Evolutionary conservation across 2,797 vertebrate species (phyloP).

Genomic region (Dendrocincla fuliginosa): DNA sequence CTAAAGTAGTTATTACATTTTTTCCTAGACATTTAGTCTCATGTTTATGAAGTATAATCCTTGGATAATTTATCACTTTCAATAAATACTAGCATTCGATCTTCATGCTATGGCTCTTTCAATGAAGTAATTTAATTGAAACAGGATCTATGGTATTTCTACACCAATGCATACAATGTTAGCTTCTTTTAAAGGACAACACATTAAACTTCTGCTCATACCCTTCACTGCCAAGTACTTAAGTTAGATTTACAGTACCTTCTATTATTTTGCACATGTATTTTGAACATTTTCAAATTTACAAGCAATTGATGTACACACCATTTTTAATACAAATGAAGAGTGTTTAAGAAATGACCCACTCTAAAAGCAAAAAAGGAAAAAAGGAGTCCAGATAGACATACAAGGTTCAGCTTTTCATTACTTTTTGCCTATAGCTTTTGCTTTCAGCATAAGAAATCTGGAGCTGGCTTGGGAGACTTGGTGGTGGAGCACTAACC

Average conservation of each 20-base stretch:
- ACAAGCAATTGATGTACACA: background rate
- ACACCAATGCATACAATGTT: background rate
- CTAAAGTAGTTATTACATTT: background rate
- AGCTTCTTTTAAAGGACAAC: background rate
- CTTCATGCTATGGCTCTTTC: background rate
- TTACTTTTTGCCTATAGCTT: background rate
- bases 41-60: conserved; percentile 19
- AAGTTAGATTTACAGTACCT: background rate
- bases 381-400: background rate
- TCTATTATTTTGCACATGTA: background rate
- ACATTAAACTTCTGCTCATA: background rate
- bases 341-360: background rate
- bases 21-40: background rate
- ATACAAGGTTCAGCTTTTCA: background rate
- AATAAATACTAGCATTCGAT: conserved; percentile 20
- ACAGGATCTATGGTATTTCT: background rate
- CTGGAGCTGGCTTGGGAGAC: background rate
- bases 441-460: background rate
- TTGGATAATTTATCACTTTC: conserved; percentile 36
- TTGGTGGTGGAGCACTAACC: background rate
- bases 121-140: background rate
- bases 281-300: background rate
- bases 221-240: background rate
- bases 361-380: background rate
- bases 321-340: background rate